Base-by-base conservation (phyloP, 35 echinoderm and acorn worm species). In the Nesometra sesokonis region DNA sequence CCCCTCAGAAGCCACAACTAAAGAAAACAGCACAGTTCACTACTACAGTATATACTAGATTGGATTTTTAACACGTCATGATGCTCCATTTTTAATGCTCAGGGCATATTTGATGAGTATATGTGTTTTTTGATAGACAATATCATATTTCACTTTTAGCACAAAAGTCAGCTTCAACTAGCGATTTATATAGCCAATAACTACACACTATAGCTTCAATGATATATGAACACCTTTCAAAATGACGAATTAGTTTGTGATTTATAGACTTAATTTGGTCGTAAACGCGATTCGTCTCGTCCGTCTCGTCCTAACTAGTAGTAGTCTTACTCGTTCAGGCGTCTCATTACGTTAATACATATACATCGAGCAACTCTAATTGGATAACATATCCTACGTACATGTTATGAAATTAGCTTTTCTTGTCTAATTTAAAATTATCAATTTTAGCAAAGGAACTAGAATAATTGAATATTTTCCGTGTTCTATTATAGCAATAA, bases 81-180 rank as follows among this genome's bases (percentile, higher is more conserved):
- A 27, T 67, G 52, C 52, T 67, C 52, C 21, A 67, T 67, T 67
- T 67, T 67, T 19, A 67, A 67, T 27, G 52, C 52, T 19, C 23
- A 19, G 52, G 52, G 52, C 52, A 43, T 67, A 67, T 67, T 19
- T 67, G 2, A 67, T 67, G 7, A 67, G 52, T 17, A 67, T 67
- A 19, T 67, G 52, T 67, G n/a, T n/a, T n/a, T 67, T 67, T 67
- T 67, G 52, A 67, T 67, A 67, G 52, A 67, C 52, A 67, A 67
- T 67, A 67, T 67, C 52, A 67, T 67, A 67, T 67, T 67, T 67
- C 52, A 67, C 52, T 67, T 67, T 67, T 67, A 67, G 52, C 52
- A 27, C 52, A 67, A 67, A 67, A 67, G 52, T 67, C 52, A 67
- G 52, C 52, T 67, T 67, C 52, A 67, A 67, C 52, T 67, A 67